Base-by-base conservation (phyloP, 2,113 vertebrate genomes). In the Sinocyclocheilus grahami region DNA sequence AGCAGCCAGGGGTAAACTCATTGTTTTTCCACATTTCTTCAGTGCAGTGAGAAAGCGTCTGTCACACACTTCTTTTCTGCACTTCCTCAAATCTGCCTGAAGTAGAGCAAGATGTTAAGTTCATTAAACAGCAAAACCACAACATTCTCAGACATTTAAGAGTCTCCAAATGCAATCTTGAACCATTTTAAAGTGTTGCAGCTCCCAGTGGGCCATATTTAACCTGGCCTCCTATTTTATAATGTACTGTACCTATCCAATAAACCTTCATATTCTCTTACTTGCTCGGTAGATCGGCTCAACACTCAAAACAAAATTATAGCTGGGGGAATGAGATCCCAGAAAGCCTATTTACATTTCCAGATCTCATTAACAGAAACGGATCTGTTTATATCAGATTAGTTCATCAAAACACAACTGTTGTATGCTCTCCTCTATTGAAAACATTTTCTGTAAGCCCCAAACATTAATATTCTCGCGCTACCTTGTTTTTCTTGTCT, bases 141-240 rank as follows among this genome's bases (percentile, higher is more conserved):
- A 91, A 86, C 91, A 91, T 90, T 91, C 88, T 90, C 87, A 91
- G 90, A 90, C 89, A 86, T 89, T 90, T 89, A 90, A 87, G 87
- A 89, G 88, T 82, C 86, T 88, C 81, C 87, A 87, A 90, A 87
- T 87, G 81, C 88, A 89, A 89, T 90, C 89, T 90, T 88, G 84
- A 87, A 88, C 79, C 86, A 82, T 87, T 87, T 90, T 87, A 89
- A 89, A 90, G 87, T 82, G 58, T 88, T 89, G 84, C 88, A 90
- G 85, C 72, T 84, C 88, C 90, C 89, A 88, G 80, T 84, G 89
- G 88, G 85, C 84, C 79, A 55, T 85, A 71, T 87, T 88, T 86
- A 88, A 88, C 82, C 87, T 89, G 81, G 85, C 76, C 74, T 79
- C 65, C 53, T 80, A 79, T 86, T 84, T 89, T 87, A 71, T 86